These are phyloP conservation scores for Chalcis sispes DNA, from an alignment of 2,888 invertebrate genomes.

Conservation along the genomic window DNA sequence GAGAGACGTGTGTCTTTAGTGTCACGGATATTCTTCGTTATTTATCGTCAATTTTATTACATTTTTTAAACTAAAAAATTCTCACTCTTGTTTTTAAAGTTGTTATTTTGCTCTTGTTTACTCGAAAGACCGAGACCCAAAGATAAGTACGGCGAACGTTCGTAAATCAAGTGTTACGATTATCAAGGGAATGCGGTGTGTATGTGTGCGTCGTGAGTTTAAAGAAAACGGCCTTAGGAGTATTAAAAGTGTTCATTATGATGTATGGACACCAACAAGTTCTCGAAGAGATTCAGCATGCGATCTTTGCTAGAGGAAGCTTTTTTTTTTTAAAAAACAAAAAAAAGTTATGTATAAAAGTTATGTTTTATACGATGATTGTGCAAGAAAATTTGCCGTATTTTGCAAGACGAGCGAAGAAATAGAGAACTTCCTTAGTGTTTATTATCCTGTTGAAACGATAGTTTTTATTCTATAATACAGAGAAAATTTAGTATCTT, in stretches of 20 bases:
- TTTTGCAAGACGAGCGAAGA: too few relatives aligned
- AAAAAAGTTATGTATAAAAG: too few relatives aligned
- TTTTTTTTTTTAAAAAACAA: not conserved
- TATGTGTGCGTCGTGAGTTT: not conserved
- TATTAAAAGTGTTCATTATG: slow-evolving; percentile 41
- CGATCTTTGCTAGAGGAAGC: not conserved
- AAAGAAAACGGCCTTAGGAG: not conserved
- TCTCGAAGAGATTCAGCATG: not conserved
- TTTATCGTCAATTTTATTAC: slow-evolving; percentile 49
- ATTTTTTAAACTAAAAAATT: slow-evolving; percentile 21
- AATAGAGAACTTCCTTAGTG: too few relatives aligned
- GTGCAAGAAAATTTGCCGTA: slow-evolving; percentile 12
- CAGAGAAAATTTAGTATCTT: too few relatives aligned
- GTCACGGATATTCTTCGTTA: slow-evolving; percentile 13
- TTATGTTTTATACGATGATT: slow-evolving; percentile 14
- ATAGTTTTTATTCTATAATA: too few relatives aligned
- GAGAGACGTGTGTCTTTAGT: slow-evolving; percentile 31
- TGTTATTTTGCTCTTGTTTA: not conserved
- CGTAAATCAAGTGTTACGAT: slow-evolving; percentile 47
- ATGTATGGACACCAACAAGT: slow-evolving; percentile 3
- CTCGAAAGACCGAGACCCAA: not conserved
- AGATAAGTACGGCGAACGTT: slow-evolving; percentile 21
- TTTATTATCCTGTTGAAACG: too few relatives aligned
- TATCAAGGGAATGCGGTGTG: slow-evolving; percentile 22
- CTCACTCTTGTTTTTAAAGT: not conserved